A percentile compares a stretch with the other conserved stretches of the same genome.
These are phyloP conservation scores for Blastobasis adustella DNA, from an alignment of 2,888 invertebrate species.

Conservation along the genomic window DNA sequence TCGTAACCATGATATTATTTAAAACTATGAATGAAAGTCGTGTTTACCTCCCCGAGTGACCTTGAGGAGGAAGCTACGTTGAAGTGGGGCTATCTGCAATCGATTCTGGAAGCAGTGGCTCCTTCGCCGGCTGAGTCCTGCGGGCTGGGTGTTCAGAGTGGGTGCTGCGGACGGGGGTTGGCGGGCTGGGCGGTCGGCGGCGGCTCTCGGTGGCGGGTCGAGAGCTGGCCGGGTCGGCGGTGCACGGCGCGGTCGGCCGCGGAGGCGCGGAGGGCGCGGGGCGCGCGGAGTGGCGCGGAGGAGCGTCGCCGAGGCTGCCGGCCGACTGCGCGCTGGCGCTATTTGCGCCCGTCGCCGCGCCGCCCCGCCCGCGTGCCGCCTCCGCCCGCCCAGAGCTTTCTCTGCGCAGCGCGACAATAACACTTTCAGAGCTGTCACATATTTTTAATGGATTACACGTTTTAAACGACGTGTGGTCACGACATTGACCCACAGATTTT, in stretches of 20 bases:
- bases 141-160: constrained; percentile 11
- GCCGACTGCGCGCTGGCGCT: constrained; percentile 60
- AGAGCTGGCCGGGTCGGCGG: background rate
- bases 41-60: constrained; percentile 57
- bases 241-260: background rate
- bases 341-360: constrained; percentile 59
- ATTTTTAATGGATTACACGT: constrained; percentile 1
- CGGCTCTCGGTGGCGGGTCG: background rate
- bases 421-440: constrained; percentile 43
- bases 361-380: constrained; percentile 47
- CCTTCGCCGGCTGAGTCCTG: constrained; percentile 16
- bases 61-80: constrained; percentile 40
- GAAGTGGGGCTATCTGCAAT: constrained; percentile 32
- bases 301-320: constrained; percentile 22
- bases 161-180: constrained; percentile 12
- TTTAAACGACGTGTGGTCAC: background rate
- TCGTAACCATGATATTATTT: background rate
- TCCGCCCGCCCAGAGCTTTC: constrained; percentile 56
- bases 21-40: constrained; percentile 40
- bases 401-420: constrained; percentile 62
- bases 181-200: constrained; percentile 2
- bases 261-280: background rate
- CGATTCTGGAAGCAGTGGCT: constrained; percentile 38
- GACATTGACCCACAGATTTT: background rate
- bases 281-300: constrained; percentile 4